These are phyloP conservation scores for Hedya salicella DNA, from an alignment of 2,888 invertebrate species.

Conservation along the genomic window DNA sequence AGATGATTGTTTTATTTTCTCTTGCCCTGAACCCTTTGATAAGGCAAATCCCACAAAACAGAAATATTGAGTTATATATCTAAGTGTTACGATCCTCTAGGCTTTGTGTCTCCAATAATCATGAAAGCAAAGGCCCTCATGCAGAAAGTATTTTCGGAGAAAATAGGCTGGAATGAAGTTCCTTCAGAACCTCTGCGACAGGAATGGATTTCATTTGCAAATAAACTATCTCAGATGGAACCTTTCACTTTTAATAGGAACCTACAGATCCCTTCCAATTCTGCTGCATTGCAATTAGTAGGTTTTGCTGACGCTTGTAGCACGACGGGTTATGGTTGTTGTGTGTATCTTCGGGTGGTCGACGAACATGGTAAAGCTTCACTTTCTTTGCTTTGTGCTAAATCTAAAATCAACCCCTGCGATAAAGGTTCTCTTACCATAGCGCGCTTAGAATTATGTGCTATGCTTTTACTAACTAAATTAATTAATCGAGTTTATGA, in stretches of 20 bases:
- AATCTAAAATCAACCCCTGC: constrained; percentile 33
- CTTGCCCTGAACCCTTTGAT: constrained; percentile 13
- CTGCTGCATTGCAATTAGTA: background rate
- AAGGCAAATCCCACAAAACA: constrained; percentile 40
- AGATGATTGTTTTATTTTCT: constrained; percentile 21
- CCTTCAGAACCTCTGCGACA: too few relatives aligned
- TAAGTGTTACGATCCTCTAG: constrained; percentile 46
- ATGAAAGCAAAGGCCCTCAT: constrained; percentile 43
- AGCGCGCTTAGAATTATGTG: constrained; percentile 39
- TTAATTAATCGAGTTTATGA: constrained; percentile 13
- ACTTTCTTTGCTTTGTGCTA: constrained; percentile 39
- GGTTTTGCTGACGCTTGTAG: background rate
- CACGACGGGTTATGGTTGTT: too few relatives aligned
- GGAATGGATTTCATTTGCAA: too few relatives aligned
- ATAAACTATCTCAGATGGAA: too few relatives aligned
- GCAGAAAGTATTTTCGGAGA: constrained; percentile 39
- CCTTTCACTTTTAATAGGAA: constrained; percentile 35
- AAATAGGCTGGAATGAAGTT: too few relatives aligned
- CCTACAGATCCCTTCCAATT: constrained; percentile 4
- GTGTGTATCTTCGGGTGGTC: too few relatives aligned
- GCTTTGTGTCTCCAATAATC: constrained; percentile 40
- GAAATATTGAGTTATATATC: constrained; percentile 42
- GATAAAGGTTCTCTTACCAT: constrained; percentile 11
- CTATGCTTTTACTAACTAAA: too few relatives aligned
- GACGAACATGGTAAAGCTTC: too few relatives aligned